A percentile compares a stretch with the other conserved stretches of the same genome.
phyloP scores from a whole-genome alignment of 1,140 invertebrate species.

The Drosophila aff. region DNA sequence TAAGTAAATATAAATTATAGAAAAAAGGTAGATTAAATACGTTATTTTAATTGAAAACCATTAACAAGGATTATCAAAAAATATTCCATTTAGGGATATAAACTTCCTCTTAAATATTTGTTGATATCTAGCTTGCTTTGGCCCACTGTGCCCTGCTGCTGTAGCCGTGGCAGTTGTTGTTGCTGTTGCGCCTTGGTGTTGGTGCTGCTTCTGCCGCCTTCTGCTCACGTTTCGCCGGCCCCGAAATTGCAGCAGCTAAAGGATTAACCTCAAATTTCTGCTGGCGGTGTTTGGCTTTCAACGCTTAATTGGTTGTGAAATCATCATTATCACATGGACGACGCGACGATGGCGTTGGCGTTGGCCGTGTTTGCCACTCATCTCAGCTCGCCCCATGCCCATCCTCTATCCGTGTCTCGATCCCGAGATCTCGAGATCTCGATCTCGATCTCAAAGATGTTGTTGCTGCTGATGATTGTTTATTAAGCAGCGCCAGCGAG shows the following conservation, averaged over 20 bases:
- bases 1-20: too few relatives aligned
- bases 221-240: slow-evolving; percentile 67
- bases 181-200: slow-evolving; percentile 23
- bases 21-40: too few relatives aligned
- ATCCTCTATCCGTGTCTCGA: slow-evolving; percentile 1
- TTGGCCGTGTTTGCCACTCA: slow-evolving; percentile 36
- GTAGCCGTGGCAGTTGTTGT: slow-evolving; percentile 17
- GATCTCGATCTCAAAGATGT: slow-evolving; percentile 53
- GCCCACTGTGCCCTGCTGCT: slow-evolving; percentile 3
- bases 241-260: slow-evolving; percentile 80
- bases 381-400: slow-evolving; percentile 25
- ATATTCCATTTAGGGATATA: too few relatives aligned
- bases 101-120: too few relatives aligned
- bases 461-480: slow-evolving; percentile 77
- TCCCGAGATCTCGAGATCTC: slow-evolving; percentile 32
- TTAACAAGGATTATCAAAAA: too few relatives aligned
- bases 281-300: slow-evolving; percentile 83
- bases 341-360: slow-evolving; percentile 61
- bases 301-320: slow-evolving; percentile 84
- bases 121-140: too few relatives aligned
- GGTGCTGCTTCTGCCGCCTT: slow-evolving; percentile 58
- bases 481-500: slow-evolving; percentile 78
- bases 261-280: slow-evolving; percentile 83
- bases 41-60: too few relatives aligned
- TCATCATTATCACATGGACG: slow-evolving; percentile 82